Percentiles rank a stretch among this genome's conserved stretches.
These are phyloP conservation scores for Cacoxenus indagator DNA, from an alignment of 2,888 invertebrate species.

Conservation along the genomic window DNA sequence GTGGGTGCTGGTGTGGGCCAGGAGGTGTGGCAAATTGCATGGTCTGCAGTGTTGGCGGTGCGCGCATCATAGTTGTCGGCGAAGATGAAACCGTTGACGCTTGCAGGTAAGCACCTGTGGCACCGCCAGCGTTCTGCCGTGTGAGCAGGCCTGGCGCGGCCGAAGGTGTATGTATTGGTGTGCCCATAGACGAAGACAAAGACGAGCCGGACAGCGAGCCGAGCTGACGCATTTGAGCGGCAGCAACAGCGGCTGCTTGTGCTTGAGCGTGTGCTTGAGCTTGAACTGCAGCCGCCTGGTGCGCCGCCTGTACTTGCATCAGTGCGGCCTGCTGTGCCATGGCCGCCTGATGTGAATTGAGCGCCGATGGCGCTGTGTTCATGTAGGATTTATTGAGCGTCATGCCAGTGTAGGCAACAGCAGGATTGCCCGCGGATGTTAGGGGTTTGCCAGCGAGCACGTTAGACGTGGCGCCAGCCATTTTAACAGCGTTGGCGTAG, in stretches of 20 bases:
- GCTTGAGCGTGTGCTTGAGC: conserved; percentile 38
- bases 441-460: conserved; percentile 71
- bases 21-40: conserved; percentile 59
- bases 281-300: conserved; percentile 3
- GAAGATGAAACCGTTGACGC: conserved; percentile 70
- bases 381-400: conserved; percentile 75
- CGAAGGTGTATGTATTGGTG: conserved; percentile 45
- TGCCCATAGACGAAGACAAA: conserved; percentile 51
- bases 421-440: conserved; percentile 69
- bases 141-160: conserved; percentile 38
- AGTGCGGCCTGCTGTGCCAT: conserved; percentile 40
- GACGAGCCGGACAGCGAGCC: conserved; percentile 50
- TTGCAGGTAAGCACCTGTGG: conserved; percentile 45
- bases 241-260: conserved; percentile 2
- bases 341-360: conserved; percentile 32
- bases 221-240: conserved; percentile 44
- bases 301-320: conserved; percentile 47
- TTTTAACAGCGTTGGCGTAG: conserved; percentile 81
- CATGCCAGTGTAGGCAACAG: conserved; percentile 78
- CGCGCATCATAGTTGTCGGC: conserved; percentile 66
- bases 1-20: conserved; percentile 72
- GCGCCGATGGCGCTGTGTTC: conserved; percentile 31
- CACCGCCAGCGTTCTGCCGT: conserved; percentile 30
- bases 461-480: conserved; percentile 70
- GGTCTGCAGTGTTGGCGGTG: conserved; percentile 70